Percentiles rank a stretch among this genome's conserved stretches.
These are phyloP conservation scores for Alcis repandata DNA, from an alignment of 2,888 invertebrate species.

Conservation along the genomic window DNA sequence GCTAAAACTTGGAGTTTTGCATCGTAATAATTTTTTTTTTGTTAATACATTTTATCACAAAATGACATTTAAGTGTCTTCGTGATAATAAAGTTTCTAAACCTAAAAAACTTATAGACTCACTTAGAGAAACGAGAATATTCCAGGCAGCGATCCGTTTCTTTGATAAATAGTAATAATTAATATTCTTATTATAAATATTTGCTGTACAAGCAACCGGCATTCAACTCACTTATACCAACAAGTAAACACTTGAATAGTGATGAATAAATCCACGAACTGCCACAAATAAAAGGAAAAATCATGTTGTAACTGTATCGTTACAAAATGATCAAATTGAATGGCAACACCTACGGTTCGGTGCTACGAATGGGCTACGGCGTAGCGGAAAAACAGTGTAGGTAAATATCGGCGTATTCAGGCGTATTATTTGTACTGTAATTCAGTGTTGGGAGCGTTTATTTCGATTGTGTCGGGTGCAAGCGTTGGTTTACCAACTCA, in stretches of 20 bases:
- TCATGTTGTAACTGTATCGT: background rate
- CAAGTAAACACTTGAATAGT: background rate
- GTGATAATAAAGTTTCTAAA: too few relatives aligned
- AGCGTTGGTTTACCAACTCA: too few relatives aligned
- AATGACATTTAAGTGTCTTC: too few relatives aligned
- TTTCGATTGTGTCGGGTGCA: background rate
- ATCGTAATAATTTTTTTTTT: too few relatives aligned
- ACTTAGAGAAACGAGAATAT: too few relatives aligned
- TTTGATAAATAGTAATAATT: too few relatives aligned
- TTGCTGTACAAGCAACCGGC: too few relatives aligned
- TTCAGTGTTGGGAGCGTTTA: background rate
- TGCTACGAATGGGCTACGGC: slow-evolving; percentile 8
- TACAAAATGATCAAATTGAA: slow-evolving; percentile 1
- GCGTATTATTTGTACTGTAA: slow-evolving; percentile 6
- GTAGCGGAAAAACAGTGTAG: background rate
- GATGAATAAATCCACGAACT: slow-evolving; percentile 6
- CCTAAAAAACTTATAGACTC: too few relatives aligned
- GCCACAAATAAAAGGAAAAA: background rate
- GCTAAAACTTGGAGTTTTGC: too few relatives aligned
- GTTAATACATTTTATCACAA: too few relatives aligned
- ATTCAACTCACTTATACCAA: background rate
- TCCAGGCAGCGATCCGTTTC: too few relatives aligned
- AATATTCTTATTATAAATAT: too few relatives aligned
- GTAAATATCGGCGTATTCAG: background rate
- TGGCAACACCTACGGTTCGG: background rate